Evolutionary conservation across 2,113 vertebrate species (phyloP).

Genomic region (Siniperca knerii): DNA sequence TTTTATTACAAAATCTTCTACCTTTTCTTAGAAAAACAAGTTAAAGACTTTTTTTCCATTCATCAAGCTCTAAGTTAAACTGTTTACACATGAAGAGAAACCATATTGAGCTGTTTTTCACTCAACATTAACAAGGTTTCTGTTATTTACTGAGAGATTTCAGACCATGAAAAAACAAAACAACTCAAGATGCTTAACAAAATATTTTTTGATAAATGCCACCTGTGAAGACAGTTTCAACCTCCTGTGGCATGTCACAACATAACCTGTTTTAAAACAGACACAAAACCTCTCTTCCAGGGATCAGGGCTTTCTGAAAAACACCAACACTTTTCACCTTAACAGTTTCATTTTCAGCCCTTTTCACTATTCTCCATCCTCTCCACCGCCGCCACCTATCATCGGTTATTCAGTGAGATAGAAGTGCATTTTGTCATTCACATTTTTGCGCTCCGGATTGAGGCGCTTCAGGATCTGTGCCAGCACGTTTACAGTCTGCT

Average conservation of each 20-base stretch:
- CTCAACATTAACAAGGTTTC: not conserved
- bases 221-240: not conserved
- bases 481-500: slow-evolving; percentile 94
- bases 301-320: not conserved
- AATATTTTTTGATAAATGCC: not conserved
- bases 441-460: slow-evolving; percentile 92
- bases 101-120: not conserved
- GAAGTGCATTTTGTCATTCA: slow-evolving; percentile 96
- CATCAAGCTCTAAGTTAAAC: slow-evolving; percentile 9
- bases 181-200: not conserved
- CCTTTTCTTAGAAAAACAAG: slow-evolving; percentile 10
- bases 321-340: not conserved
- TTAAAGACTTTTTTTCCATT: not conserved
- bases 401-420: slow-evolving; percentile 89
- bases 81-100: not conserved
- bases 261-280: not conserved
- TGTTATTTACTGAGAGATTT: not conserved
- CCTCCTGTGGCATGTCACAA: not conserved
- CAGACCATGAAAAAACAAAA: slow-evolving; percentile 32
- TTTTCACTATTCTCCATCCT: too few species aligned
- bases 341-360: not conserved
- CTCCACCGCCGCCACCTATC: not conserved
- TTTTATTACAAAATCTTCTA: slow-evolving; percentile 56
- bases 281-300: not conserved
- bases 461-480: slow-evolving; percentile 96